Evolutionary conservation across 2,888 invertebrate species (phyloP), one percentile per base, ranked within the genome.

Genomic region (Aplocera efformata): DNA sequence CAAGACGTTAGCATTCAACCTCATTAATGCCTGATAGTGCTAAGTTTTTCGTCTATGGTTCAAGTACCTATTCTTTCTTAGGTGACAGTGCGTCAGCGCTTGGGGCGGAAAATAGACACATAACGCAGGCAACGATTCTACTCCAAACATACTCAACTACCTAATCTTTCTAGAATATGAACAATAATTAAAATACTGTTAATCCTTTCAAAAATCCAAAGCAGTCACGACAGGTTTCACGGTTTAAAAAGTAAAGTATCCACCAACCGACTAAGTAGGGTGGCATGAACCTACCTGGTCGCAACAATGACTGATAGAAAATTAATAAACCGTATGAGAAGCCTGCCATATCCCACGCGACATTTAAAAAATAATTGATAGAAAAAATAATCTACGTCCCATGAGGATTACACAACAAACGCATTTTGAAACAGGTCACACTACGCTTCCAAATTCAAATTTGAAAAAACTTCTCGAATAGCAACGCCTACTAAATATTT

Each of bases 341-440:
- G 60, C 31, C 64, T 57, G 52, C 76, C 80, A 75, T 82, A 79
- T 76, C 80, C 81, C 81, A 82, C 79, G 78, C 65, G 56, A 65
- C 72, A 72, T 72, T 74, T 67, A 77, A 81, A 79, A 81, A 79
- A 77, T 76, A 76, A 75, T 75, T 75, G 67, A 70, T 66, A 41
- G 41, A 79, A 78, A 77, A 71, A 68, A 76, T 81, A 84, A 86
- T 83, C 86, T 79, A 72, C 60, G 67, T 77, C 86, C 82, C 86
- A 55, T 21, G 83, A 68, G 86, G 86, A 86, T 86, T 86, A 86
- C 86, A 84, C 80, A 82, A 84, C 81, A 85, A 86, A 86, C 72
- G 81, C 86, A 88, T 86, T 83, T 83, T 71, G 67, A 67, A 72
- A 58, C 58, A 76, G 83, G 81, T 82, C 86, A 85, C 86, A 85